Evolutionary conservation across 2,888 invertebrate species (phyloP).

Genomic region (Ochropleura leucogaster): DNA sequence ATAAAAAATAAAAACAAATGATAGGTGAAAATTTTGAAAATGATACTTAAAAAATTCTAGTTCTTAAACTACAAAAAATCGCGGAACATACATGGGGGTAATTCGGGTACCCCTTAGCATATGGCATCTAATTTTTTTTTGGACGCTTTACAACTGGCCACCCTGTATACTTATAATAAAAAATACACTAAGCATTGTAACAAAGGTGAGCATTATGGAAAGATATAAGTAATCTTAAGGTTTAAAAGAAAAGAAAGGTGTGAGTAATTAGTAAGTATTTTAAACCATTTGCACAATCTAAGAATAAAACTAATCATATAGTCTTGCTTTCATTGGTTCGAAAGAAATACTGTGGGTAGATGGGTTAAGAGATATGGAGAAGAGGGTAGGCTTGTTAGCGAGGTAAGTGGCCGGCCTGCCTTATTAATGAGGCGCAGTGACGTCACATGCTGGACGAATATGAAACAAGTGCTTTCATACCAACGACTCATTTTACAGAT

Average conservation of each 20-base stretch:
- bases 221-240: background rate
- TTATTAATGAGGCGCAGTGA: slow-evolving; percentile 11
- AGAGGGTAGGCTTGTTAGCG: slow-evolving; percentile 3
- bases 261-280: background rate
- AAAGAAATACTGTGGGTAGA: background rate
- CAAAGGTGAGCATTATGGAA: background rate
- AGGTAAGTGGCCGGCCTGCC: background rate
- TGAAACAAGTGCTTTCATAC: background rate
- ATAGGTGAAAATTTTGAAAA: too few relatives aligned
- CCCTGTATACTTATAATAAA: background rate
- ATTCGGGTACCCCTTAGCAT: too few relatives aligned
- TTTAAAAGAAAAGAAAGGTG: background rate
- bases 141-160: too few relatives aligned
- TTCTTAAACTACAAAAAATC: too few relatives aligned
- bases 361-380: slow-evolving; percentile 1
- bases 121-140: too few relatives aligned
- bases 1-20: too few relatives aligned
- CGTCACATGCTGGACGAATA: slow-evolving; percentile 5
- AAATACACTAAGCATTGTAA: background rate
- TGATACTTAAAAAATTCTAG: too few relatives aligned
- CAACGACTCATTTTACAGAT: background rate
- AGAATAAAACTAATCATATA: background rate
- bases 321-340: background rate
- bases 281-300: background rate
- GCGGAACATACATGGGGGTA: too few relatives aligned